Evolutionary conservation across 2,888 invertebrate species (phyloP), one percentile per base, ranked within the genome.

Genomic region (Monopis laevigella): DNA sequence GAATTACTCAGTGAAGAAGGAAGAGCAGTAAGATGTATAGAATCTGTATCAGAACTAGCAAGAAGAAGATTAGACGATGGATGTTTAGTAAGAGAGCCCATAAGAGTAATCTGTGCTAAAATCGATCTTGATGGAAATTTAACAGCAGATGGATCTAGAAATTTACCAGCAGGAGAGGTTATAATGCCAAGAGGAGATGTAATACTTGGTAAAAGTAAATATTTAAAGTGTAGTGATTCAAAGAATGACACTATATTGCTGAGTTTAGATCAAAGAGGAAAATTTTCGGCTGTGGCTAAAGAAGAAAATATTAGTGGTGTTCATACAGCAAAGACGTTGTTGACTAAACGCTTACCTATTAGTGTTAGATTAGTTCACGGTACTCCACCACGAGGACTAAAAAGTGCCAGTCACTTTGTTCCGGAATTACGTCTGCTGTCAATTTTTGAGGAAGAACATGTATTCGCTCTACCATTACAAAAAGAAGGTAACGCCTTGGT

Each of bases 291-390:
- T 36, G 83, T 97, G 42, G 96, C 96, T 46, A 88, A 93, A 58
- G 93, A 94, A 67, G 94, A 94, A 58, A 95, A 94, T 73, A 95
- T 97, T 48, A 93, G 94, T 61, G 96, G 96, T 14, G 96, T 96
- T 12, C 96, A 97, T 68, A 92, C 92, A 48, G 93, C 95, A 11
- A 88, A 90, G 59, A 95, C 93, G 56, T 82, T 97, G 49, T 75
- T 96, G 42, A 88, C 90, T 49, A 97, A 96, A 70, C 85, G 96
- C 49, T 84, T 97, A 75, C 97, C 97, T 18, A 84, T 97, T 49
- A 95, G 95, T 49, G 96, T 97, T 11, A 86, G 96, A 57, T 82
- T 96, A 56, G 95, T 96, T 3, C 93, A 95, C 59, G 96, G 96
- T 19, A 90, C 91, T 40, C 88, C 92, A 27, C 96, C 96, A 1